phyloP scores from a whole-genome alignment of 2,888 invertebrate species.

The Andrena camellia region DNA sequence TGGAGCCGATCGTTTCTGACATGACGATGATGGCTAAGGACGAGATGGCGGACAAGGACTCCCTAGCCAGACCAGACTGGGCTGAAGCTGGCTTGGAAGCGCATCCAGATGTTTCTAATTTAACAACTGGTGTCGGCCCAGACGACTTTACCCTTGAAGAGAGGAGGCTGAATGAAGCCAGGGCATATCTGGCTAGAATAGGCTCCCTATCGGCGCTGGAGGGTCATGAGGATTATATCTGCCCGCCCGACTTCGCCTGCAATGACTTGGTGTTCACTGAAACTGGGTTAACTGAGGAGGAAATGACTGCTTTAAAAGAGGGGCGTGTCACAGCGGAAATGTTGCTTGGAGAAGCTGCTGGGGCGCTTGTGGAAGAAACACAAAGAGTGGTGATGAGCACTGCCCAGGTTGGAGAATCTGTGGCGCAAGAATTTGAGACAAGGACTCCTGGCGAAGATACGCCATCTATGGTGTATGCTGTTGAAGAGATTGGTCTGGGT shows the following conservation, averaged over 20 bases:
- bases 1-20: too few relatives aligned
- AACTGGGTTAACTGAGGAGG: conserved; percentile 57
- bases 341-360: conserved; percentile 1
- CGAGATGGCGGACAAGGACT: too few relatives aligned
- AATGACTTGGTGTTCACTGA: conserved; percentile 63
- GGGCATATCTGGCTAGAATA: conserved; percentile 42
- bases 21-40: too few relatives aligned
- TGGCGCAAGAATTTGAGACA: too few relatives aligned
- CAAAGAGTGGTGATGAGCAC: neutral
- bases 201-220: conserved; percentile 57
- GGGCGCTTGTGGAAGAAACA: neutral
- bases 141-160: conserved; percentile 34
- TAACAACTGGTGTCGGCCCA: conserved; percentile 22
- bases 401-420: too few relatives aligned
- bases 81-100: too few relatives aligned
- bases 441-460: too few relatives aligned
- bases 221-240: conserved; percentile 52
- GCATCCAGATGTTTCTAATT: conserved; percentile 23
- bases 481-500: neutral
- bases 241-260: conserved; percentile 61
- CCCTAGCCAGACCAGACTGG: too few relatives aligned
- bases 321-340: conserved; percentile 19
- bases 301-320: conserved; percentile 36
- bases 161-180: conserved; percentile 18
- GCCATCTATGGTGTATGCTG: neutral